Conservation (phyloP, 1,140 invertebrate species). For the Sycophaga agraensis region DNA sequence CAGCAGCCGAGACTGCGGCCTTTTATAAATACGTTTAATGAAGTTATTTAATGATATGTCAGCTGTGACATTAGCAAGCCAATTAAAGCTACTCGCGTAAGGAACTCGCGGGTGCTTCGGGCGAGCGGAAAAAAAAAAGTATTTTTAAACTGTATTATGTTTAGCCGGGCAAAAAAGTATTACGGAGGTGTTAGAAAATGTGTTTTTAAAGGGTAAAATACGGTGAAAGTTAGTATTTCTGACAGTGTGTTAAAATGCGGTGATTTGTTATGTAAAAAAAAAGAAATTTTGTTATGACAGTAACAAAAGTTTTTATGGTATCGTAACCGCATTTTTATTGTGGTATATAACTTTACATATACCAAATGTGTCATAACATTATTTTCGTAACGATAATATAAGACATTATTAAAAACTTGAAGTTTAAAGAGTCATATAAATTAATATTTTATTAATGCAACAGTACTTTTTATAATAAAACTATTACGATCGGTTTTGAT, state of each 20-base stretch:
- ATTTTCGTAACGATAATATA: constrained; percentile 6
- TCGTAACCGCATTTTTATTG: constrained; percentile 15
- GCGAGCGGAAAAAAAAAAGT: background rate
- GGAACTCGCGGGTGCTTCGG: background rate
- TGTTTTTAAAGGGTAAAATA: background rate
- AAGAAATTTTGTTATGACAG: constrained; percentile 9
- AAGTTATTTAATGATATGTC: too few species aligned
- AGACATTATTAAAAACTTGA: background rate
- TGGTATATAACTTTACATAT: background rate
- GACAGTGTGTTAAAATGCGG: background rate
- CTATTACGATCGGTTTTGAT: background rate
- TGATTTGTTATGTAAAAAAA: constrained; percentile 3
- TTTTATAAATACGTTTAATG: too few species aligned
- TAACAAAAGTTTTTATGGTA: constrained; percentile 13
- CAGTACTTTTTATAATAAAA: background rate
- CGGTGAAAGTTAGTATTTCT: background rate
- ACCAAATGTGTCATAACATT: background rate
- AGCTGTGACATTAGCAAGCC: too few species aligned
- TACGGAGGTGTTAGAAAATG: background rate
- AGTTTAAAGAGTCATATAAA: background rate
- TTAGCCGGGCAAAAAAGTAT: background rate
- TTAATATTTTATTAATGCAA: background rate
- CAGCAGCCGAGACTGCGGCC: too few species aligned
- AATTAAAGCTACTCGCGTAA: too few species aligned
- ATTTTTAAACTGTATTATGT: background rate